phyloP scores from a whole-genome alignment of 2,888 invertebrate genomes.

The Cheiracanthium punctorium region DNA sequence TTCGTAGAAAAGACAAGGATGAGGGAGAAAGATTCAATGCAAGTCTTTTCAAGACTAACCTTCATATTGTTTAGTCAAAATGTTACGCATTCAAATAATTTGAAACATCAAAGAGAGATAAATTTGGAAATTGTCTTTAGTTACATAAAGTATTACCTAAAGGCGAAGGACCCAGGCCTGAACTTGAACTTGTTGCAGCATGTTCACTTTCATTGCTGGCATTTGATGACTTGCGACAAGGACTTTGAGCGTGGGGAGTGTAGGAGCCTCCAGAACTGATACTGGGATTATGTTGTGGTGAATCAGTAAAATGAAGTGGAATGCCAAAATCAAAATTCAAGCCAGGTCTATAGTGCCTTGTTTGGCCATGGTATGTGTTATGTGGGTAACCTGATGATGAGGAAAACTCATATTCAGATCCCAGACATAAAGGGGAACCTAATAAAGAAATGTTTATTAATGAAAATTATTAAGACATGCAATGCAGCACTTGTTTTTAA shows the following conservation, averaged over 20 bases:
- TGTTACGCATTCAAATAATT: too few species aligned
- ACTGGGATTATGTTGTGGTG: constrained; percentile 77
- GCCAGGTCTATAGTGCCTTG: constrained; percentile 80
- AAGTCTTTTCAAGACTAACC: too few species aligned
- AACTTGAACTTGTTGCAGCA: constrained; percentile 69
- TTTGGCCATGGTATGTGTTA: constrained; percentile 93
- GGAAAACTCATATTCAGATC: constrained; percentile 80
- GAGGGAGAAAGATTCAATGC: too few species aligned
- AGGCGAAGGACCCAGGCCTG: constrained; percentile 69
- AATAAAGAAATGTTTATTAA: neutral
- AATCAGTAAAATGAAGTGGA: constrained; percentile 85
- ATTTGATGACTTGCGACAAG: constrained; percentile 84
- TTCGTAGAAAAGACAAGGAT: too few species aligned
- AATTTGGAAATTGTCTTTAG: neutral
- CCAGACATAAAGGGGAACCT: constrained; percentile 71
- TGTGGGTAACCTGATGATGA: constrained; percentile 83
- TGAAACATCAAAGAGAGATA: too few species aligned
- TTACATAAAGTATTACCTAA: constrained; percentile 36
- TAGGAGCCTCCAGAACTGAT: constrained; percentile 60
- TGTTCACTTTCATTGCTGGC: constrained; percentile 83
- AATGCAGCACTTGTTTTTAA: too few species aligned
- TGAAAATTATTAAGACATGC: too few species aligned
- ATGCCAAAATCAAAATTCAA: constrained; percentile 60
- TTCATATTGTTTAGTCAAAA: too few species aligned
- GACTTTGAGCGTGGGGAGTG: constrained; percentile 80